Base-by-base conservation (phyloP, 2,797 vertebrate genomes). In the Gallinago nigripennis region DNA sequence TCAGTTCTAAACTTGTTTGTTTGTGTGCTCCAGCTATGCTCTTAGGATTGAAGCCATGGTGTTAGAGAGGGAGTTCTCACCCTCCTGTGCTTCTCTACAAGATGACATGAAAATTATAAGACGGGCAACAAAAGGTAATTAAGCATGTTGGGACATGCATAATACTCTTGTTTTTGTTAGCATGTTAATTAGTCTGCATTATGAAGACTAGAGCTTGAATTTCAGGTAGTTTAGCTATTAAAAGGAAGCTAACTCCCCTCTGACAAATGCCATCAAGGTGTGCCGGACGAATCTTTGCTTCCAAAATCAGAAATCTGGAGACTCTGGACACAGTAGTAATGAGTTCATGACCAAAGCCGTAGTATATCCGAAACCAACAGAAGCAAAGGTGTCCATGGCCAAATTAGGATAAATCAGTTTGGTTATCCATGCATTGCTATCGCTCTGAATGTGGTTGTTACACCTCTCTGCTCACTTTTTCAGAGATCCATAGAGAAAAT, bases 11-110 rank as follows among this genome's bases (percentile, higher is more conserved):
- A 91, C 65, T 39, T 70, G 69, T 70, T 84, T 88, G 82, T 84
- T 90, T 94, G 91, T 97, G 57, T 97, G 75, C 97, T 97, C 18
- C 81, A 99, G 99, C 96, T 99, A 99, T 58, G 98, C 98, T n/a
- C 98, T 99, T 83, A 98, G 99, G 84, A 99, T 99, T 48, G 99
- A 99, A 98, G 99, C 99, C 96, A 99, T 99, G 98, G 99, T 99
- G 94, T 98, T 99, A 86, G 98, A 98, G 53, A 99, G 99, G 91
- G 99, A 99, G 96, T 99, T 99, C 96, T 96, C 97, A 79, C 99
- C 99, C 56, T 99, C 98, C 66, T 99, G 98, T 90, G 97, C 98
- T 33, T 98, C 98, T 75, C 98, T 99, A 63, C 98, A 98, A 96
- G 98, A 97, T 71, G 99, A 99, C 91, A 99, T 99, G 88, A 98